phyloP scores from a whole-genome alignment of 2,888 invertebrate species.

The Coleophora deauratella region DNA sequence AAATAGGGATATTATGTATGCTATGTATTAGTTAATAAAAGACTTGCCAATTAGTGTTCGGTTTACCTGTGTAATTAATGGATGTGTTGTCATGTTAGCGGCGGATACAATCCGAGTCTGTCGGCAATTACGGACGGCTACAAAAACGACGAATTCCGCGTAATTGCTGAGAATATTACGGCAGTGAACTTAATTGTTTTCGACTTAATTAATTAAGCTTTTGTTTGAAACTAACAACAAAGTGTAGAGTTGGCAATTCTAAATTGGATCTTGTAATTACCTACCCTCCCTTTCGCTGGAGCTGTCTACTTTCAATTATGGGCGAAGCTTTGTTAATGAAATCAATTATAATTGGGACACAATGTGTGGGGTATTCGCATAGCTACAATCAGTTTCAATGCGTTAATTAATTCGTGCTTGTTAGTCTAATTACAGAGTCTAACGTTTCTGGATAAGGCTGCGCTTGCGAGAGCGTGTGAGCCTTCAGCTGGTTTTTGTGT shows the following conservation, averaged over 20 bases:
- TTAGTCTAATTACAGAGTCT: constrained; percentile 19
- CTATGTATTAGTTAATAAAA: constrained; percentile 46
- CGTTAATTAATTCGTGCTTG: constrained; percentile 42
- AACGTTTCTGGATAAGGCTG: constrained; percentile 1
- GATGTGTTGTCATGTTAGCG: constrained; percentile 61
- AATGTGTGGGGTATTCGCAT: constrained; percentile 47
- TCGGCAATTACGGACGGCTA: constrained; percentile 63
- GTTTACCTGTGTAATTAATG: constrained; percentile 60
- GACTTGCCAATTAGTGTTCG: constrained; percentile 65
- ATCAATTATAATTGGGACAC: constrained; percentile 67
- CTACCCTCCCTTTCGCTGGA: constrained; percentile 67
- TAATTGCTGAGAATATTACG: constrained; percentile 73
- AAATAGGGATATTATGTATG: constrained; percentile 21
- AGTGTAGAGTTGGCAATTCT: constrained; percentile 75
- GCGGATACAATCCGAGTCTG: constrained; percentile 64
- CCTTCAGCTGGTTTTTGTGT: not conserved
- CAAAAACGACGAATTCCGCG: constrained; percentile 70
- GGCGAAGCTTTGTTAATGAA: constrained; percentile 66
- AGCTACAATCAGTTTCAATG: constrained; percentile 37
- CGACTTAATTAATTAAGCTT: constrained; percentile 75
- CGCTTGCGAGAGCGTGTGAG: not conserved
- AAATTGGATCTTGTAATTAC: constrained; percentile 75
- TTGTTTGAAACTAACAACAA: constrained; percentile 75
- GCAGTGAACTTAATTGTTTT: constrained; percentile 73
- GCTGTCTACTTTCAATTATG: constrained; percentile 72